These are phyloP conservation scores for Armadillidium nasatum DNA, from an alignment of 1,140 invertebrate genomes.

Conservation along the genomic window DNA sequence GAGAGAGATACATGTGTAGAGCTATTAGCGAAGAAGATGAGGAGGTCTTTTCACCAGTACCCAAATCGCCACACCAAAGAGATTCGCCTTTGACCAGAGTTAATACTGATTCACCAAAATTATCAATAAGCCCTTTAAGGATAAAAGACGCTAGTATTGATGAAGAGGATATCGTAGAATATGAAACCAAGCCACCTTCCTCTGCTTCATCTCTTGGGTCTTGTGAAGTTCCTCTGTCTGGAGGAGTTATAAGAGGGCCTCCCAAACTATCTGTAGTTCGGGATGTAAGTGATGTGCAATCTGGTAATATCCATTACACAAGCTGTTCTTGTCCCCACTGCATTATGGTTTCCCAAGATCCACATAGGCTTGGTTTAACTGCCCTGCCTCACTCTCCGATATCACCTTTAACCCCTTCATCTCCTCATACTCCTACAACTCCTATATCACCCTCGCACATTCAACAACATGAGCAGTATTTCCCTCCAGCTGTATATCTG, in stretches of 20 bases:
- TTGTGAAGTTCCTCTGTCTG: constrained; percentile 46
- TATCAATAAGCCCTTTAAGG: constrained; percentile 57
- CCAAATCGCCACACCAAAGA: constrained; percentile 33
- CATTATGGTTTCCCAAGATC: constrained; percentile 37
- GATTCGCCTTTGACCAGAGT: constrained; percentile 51
- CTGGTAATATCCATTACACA: constrained; percentile 45
- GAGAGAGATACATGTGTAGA: constrained; percentile 49
- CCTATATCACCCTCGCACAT: constrained; percentile 57
- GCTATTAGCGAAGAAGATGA: constrained; percentile 54
- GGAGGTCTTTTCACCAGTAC: constrained; percentile 41
- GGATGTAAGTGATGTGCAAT: constrained; percentile 45
- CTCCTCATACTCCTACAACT: constrained; percentile 49
- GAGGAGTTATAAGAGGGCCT: constrained; percentile 35
- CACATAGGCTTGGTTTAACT: constrained; percentile 31
- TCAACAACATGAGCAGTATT: constrained; percentile 39
- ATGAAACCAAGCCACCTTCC: constrained; percentile 45
- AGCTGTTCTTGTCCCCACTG: constrained; percentile 41
- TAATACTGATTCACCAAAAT: constrained; percentile 56
- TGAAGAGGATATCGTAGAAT: constrained; percentile 51
- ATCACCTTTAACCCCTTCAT: constrained; percentile 40
- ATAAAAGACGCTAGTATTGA: constrained; percentile 54
- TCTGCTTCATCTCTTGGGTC: constrained; percentile 29
- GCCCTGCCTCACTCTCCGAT: constrained; percentile 34
- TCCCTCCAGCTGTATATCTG: constrained; percentile 41
- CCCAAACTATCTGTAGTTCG: constrained; percentile 46